A percentile compares a stretch with the other conserved stretches of the same genome.
Conservation (phyloP, 2,113 vertebrate species). For the Alethe castanea region DNA sequence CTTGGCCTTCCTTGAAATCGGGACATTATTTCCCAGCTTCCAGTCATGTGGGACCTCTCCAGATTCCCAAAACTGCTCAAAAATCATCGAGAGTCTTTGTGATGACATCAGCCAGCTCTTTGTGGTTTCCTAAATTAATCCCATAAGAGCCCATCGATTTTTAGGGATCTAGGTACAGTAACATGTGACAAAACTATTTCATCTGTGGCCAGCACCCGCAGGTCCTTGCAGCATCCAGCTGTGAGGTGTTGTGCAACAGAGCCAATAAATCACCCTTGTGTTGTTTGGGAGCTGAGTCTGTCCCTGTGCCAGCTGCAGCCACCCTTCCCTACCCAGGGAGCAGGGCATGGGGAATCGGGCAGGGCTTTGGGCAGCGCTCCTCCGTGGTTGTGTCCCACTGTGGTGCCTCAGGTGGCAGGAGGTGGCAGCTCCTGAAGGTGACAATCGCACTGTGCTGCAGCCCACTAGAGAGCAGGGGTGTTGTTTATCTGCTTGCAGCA, state of each 20-base stretch:
- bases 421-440: not conserved
- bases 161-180: not conserved
- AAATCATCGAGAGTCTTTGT: not conserved
- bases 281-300: not conserved
- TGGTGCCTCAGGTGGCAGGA: not conserved
- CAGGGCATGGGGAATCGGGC: accelerated
- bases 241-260: not conserved
- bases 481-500: not conserved
- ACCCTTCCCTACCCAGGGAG: not conserved
- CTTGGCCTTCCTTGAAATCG: not conserved
- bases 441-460: not conserved
- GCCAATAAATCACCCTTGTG: not conserved
- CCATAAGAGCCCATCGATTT: not conserved
- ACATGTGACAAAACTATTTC: not conserved
- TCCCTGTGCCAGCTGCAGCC: not conserved
- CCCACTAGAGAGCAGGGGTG: accelerated
- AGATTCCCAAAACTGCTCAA: not conserved
- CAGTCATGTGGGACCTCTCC: not conserved
- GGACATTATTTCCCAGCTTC: not conserved
- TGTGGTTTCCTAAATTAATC: not conserved
- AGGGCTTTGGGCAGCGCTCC: not conserved
- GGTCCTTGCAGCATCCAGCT: not conserved
- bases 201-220: not conserved
- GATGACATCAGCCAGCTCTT: not conserved
- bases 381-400: not conserved